These are phyloP conservation scores for Dynastes hyllus DNA, from an alignment of 2,888 invertebrate species.

Conservation along the genomic window DNA sequence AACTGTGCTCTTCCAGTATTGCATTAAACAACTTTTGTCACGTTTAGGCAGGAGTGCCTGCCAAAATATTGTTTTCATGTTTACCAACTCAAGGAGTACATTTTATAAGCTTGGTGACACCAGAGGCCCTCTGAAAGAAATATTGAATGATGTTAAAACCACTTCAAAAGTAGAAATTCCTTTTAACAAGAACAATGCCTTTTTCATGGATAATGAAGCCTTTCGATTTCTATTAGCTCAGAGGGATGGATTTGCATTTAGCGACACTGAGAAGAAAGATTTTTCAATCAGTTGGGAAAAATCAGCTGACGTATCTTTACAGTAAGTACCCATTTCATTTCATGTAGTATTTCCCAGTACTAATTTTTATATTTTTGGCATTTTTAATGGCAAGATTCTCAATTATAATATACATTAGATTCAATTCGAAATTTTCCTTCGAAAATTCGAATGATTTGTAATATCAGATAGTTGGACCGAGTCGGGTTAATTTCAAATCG, in stretches of 20 bases:
- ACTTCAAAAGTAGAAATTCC: conserved; percentile 48
- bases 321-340: conserved; percentile 35
- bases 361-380: too few species aligned
- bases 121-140: conserved; percentile 36
- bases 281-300: conserved; percentile 49
- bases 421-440: too few species aligned
- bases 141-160: conserved; percentile 46
- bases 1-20: conserved; percentile 54
- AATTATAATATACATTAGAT: too few species aligned
- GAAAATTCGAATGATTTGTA: too few species aligned
- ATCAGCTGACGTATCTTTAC: conserved; percentile 40
- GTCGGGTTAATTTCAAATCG: too few species aligned
- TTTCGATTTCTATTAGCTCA: conserved; percentile 50
- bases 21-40: conserved; percentile 55
- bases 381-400: too few species aligned
- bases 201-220: conserved; percentile 54
- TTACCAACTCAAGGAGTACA: conserved; percentile 54
- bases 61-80: conserved; percentile 53
- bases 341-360: background rate
- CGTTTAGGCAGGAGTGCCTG: conserved; percentile 52
- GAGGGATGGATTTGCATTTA: conserved; percentile 34
- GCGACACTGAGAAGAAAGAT: conserved; percentile 25
- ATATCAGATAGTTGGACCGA: too few species aligned
- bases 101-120: conserved; percentile 55
- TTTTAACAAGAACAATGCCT: conserved; percentile 45